Evolutionary conservation across 2,797 vertebrate species (phyloP).

Genomic region (Salarias fasciatus): DNA sequence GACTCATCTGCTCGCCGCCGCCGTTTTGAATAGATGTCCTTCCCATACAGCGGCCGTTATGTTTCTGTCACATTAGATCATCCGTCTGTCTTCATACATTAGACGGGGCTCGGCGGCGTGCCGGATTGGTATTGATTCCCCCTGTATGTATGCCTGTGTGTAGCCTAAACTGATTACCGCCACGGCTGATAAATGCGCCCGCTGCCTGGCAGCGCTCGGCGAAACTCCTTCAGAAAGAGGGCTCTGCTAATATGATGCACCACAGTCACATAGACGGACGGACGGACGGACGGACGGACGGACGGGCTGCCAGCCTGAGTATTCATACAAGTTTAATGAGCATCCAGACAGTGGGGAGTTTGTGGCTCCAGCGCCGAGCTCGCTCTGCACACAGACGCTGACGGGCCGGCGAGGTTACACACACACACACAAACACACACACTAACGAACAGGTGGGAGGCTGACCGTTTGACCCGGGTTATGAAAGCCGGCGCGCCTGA

Average conservation of each 20-base stretch:
- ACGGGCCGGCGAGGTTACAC: conserved; percentile 55
- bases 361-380: conserved; percentile 64
- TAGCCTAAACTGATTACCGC: conserved; percentile 54
- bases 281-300: conserved; percentile 67
- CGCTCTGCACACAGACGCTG: conserved; percentile 53
- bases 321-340: conserved; percentile 86
- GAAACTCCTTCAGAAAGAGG: conserved; percentile 49
- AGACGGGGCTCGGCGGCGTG: conserved; percentile 26
- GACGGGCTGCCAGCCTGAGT: conserved; percentile 71
- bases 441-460: conserved; percentile 62
- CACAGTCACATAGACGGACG: conserved; percentile 59
- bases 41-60: conserved; percentile 35
- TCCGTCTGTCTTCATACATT: conserved; percentile 43
- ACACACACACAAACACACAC: conserved; percentile 65
- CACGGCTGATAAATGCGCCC: conserved; percentile 53
- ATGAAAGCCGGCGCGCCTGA: conserved; percentile 27
- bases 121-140: conserved; percentile 48
- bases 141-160: conserved; percentile 39
- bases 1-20: conserved; percentile 59
- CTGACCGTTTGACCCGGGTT: conserved; percentile 39
- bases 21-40: conserved; percentile 30
- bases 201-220: conserved; percentile 49
- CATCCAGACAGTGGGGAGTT: conserved; percentile 75
- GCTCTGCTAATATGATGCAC: conserved; percentile 54
- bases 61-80: conserved; percentile 52